Conservation (phyloP, 2,797 vertebrate species). For the Lithobates sylvaticus region DNA sequence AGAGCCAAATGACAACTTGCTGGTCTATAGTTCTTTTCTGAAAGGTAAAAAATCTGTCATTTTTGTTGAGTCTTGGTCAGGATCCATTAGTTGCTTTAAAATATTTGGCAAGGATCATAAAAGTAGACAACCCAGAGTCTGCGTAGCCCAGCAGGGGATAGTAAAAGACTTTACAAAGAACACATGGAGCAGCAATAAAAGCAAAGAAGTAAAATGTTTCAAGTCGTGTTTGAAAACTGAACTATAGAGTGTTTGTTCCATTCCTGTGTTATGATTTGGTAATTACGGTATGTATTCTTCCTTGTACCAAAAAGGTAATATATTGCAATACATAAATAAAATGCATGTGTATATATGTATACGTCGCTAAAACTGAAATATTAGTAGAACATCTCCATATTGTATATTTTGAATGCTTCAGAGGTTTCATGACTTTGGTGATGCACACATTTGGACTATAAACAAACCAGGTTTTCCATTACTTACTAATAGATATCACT, state of each 20-base stretch:
- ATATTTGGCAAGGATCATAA: conserved; percentile 61
- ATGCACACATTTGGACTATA: conserved; percentile 11
- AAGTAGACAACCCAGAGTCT: conserved; percentile 74
- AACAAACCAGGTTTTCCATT: conserved; percentile 36
- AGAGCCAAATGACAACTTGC: conserved; percentile 10
- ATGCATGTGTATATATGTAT: conserved; percentile 36
- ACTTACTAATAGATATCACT: conserved; percentile 26
- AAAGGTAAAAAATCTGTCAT: background rate
- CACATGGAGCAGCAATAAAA: conserved; percentile 72
- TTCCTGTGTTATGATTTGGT: conserved; percentile 37
- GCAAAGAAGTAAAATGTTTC: conserved; percentile 35
- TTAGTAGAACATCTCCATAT: background rate
- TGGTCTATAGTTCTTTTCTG: background rate
- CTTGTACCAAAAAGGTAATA: conserved; percentile 24
- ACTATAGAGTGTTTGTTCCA: background rate
- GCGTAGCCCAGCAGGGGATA: conserved; percentile 73
- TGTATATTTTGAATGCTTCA: conserved; percentile 36
- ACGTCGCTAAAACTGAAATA: conserved; percentile 22
- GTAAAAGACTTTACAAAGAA: conserved; percentile 71
- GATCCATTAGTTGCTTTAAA: conserved; percentile 29
- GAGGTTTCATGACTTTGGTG: conserved; percentile 7
- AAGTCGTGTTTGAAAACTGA: conserved; percentile 20
- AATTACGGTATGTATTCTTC: conserved; percentile 9
- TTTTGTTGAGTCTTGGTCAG: conserved; percentile 1
- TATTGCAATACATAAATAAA: conserved; percentile 35